Percentiles rank a stretch among this genome's conserved stretches.
These are phyloP conservation scores for Excalfactoria chinensis DNA, from an alignment of 2,113 vertebrate genomes.

Conservation along the genomic window DNA sequence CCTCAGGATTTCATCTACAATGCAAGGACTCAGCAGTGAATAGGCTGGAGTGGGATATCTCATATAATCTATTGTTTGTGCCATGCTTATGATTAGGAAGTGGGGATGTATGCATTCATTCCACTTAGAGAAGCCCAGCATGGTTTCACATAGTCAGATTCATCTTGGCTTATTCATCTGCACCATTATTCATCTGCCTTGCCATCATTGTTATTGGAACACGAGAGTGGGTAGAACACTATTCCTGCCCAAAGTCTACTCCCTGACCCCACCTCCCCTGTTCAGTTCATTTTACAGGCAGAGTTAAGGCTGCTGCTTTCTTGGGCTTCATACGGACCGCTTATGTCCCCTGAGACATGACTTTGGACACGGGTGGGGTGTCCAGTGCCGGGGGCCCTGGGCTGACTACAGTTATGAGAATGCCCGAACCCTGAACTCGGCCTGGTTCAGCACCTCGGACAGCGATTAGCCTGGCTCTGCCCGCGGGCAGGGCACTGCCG, in stretches of 20 bases:
- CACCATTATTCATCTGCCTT: too few relatives aligned
- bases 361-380: accelerated
- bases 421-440: accelerated
- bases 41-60: neutral
- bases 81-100: neutral
- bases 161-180: neutral
- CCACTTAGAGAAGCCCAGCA: neutral
- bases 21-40: neutral
- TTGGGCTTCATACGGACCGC: too few relatives aligned
- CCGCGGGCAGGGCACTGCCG: neutral
- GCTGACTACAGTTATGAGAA: accelerated
- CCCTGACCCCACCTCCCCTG: accelerated
- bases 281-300: neutral
- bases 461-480: neutral
- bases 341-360: neutral
- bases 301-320: neutral
- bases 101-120: neutral
- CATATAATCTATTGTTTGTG: neutral
- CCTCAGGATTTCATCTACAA: neutral
- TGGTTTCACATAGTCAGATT: neutral
- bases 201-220: accelerated
- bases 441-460: slow-evolving; percentile 29
- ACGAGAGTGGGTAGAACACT: accelerated
- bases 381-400: accelerated
- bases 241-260: accelerated